Base-by-base conservation (phyloP, 2,113 vertebrate species). In the Corythornis madagascariensis region DNA sequence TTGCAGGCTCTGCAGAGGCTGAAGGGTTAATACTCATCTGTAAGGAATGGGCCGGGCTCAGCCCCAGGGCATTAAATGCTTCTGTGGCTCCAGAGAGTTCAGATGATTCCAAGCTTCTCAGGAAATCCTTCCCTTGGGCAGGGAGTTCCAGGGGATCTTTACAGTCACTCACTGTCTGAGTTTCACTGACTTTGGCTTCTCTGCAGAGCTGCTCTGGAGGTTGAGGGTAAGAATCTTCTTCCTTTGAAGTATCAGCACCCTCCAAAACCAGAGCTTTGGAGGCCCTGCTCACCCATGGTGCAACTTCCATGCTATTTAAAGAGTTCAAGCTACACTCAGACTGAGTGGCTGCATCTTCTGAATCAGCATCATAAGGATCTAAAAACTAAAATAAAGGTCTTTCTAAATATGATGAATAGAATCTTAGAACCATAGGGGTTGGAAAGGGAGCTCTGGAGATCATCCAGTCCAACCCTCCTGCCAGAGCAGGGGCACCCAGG, bases 291-390 rank as follows among this genome's bases (percentile, higher is more conserved):
- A 5, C 43, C 52, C n/a, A 2, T 0, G 3, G 18, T 42, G n/a
- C 24, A 53, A 22, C 31, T 70, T 59, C 38, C 22, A 10, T 4
- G 7, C n/a, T 57, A 5, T 50, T 83, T 18, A 47, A 67, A 38
- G 76, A 85, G 56, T 63, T 93, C 16, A 92, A 83, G 45, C 93
- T 52, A 25, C 70, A 53, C 56, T 92, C 93, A 11, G 72, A 72
- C 6, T 52, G 70, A 48, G 59, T 4, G 1, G 97, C 88, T 16
- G 57, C 84, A 24, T 98, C 98, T 94, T 99, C 99, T 12, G 97
- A 98, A 77, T 98, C 98, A 1, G 97, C 98, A 15, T 99, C 98
- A 1, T 98, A 98, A 3, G 98, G 98, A 95, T 99, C 99, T 97
- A 97, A 84, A 92, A 97, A 96, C 99, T 99, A 92, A 90, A 82